Evolutionary conservation across 1,140 invertebrate species (phyloP).

Genomic region (Colletes latitarsis): DNA sequence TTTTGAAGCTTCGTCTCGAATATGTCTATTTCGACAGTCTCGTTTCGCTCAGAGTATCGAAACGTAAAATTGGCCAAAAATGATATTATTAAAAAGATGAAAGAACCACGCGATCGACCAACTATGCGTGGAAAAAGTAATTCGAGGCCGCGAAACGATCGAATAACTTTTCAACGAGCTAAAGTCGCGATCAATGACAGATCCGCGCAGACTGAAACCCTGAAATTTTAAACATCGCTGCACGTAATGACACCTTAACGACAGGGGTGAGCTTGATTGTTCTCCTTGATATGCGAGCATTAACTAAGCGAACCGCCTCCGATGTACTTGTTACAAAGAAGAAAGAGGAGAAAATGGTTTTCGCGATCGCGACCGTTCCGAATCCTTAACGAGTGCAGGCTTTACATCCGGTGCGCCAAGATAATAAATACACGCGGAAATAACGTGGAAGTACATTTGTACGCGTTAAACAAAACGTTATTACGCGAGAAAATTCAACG

Average conservation of each 20-base stretch:
- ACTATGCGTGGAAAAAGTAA: too few relatives aligned
- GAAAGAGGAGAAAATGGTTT: not conserved
- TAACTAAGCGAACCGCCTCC: constrained; percentile 25
- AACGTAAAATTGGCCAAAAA: too few relatives aligned
- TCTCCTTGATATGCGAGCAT: constrained; percentile 8
- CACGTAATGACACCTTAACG: constrained; percentile 24
- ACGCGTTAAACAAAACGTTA: constrained; percentile 47
- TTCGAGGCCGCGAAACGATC: too few relatives aligned
- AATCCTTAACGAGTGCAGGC: constrained; percentile 32
- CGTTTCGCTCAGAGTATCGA: too few relatives aligned
- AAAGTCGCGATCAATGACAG: constrained; percentile 10
- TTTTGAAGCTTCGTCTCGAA: too few relatives aligned
- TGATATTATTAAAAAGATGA: too few relatives aligned
- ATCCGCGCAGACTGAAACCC: too few relatives aligned
- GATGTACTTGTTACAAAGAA: constrained; percentile 2
- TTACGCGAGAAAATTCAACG: constrained; percentile 50
- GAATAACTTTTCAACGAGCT: too few relatives aligned
- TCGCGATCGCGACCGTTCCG: not conserved
- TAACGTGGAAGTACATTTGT: constrained; percentile 26
- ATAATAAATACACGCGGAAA: constrained; percentile 33
- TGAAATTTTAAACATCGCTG: constrained; percentile 34
- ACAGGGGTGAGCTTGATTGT: constrained; percentile 1
- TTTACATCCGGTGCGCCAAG: constrained; percentile 17
- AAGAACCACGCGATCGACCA: too few relatives aligned
- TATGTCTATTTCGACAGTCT: too few relatives aligned